Percentiles rank a stretch among this genome's conserved stretches.
These are phyloP conservation scores for Pristionchus japonicus DNA, from an alignment of 2,888 invertebrate species.

Conservation along the genomic window DNA sequence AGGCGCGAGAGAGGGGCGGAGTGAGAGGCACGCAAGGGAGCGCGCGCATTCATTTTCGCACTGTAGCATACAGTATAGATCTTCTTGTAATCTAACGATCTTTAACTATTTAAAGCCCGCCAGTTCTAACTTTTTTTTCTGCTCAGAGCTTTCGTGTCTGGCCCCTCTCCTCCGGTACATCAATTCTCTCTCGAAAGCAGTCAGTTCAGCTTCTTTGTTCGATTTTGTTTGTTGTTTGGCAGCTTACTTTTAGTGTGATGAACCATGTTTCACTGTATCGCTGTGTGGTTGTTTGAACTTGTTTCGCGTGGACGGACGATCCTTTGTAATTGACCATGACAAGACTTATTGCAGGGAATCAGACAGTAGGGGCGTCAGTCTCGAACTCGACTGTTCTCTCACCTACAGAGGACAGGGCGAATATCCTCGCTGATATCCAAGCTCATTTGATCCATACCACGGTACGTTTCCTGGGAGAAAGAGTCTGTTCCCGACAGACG, in stretches of 20 bases:
- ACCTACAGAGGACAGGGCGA: neutral
- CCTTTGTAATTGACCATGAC: no score
- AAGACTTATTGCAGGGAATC: neutral
- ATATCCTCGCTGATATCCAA: neutral
- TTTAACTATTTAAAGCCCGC: neutral
- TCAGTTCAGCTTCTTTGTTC: neutral
- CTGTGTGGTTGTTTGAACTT: no score
- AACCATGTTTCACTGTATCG: no score
- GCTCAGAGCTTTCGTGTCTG: neutral
- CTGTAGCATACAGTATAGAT: conserved; percentile 32
- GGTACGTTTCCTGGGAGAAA: no score
- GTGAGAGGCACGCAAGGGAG: neutral
- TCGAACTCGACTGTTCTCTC: neutral
- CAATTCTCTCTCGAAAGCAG: neutral
- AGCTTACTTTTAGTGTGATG: no score
- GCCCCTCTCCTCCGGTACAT: neutral
- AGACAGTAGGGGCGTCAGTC: neutral
- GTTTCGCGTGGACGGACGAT: no score
- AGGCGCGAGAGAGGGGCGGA: neutral
- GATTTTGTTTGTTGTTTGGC: neutral
- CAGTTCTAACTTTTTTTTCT: neutral
- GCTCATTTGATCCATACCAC: neutral
- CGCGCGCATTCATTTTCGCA: neutral
- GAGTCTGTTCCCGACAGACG: no score
- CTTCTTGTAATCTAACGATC: neutral